Base-by-base conservation (phyloP, 2,888 invertebrate genomes). In the Adineta ricciae region DNA sequence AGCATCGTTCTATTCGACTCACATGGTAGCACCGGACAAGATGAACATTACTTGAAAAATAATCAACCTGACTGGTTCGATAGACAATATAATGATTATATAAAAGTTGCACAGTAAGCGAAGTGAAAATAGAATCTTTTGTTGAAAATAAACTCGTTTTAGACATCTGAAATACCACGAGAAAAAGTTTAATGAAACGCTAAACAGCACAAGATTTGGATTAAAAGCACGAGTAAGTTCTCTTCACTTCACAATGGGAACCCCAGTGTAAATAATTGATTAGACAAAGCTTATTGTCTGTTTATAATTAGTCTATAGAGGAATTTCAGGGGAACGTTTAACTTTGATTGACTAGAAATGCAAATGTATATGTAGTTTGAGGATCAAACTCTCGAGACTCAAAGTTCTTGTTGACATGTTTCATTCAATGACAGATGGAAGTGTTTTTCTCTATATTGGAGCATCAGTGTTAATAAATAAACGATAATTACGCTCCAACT, bases 51-150 rank as follows among this genome's bases (percentile, higher is more conserved):
- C 41, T 24, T 78, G n/a, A 41, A 78, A 24, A 41, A n/a, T n/a
- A 41, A 5, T 24, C 8, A 24, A 9, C 9, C 24, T 4, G n/a
- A 41, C 41, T 78, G 38, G 78, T n/a, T 78, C n/a, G 24, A 41
- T n/a, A 38, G 41, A 24, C 78, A 78, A 78, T 78, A 78, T 78
- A 24, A 41, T n/a, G 78, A 78, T 78, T 78, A 78, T 78, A 78
- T 78, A 8, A 78, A 78, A 78, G 41, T 78, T n/a, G 78, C 78
- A 41, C 24, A 41, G 78, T 78, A 78, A 19, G n/a, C 11, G 11
- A 72, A 36, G 19, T 0, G 36, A 5, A 78, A 41, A 41, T n/a
- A 2, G 9, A 32, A 32, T 32, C 32, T 46, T 11, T 46, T 8
- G 5, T 46, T 46, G 46, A 46, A 46, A 46, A 46, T 46, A 11